Conservation (phyloP, 2,113 vertebrate species). For the Todiramphus chloris region DNA sequence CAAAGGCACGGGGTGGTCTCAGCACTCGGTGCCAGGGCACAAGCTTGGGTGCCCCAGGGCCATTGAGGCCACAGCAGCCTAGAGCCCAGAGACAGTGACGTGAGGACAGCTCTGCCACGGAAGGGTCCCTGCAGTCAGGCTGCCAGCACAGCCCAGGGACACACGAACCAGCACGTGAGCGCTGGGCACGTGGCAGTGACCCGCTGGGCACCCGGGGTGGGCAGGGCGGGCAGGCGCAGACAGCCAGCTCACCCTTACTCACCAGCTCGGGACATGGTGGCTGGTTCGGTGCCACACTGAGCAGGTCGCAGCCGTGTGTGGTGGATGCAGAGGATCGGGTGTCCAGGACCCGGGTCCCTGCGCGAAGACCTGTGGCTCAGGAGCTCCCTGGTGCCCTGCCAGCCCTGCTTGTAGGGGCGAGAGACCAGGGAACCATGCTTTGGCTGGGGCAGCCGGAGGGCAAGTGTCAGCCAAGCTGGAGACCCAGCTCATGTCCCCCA, state of each 20-base stretch:
- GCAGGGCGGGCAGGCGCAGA: neutral
- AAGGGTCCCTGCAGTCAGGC: neutral
- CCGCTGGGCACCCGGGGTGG: fast-evolving
- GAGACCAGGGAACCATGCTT: fast-evolving
- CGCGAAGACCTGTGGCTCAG: fast-evolving
- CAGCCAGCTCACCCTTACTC: conserved; percentile 24
- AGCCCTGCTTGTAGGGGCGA: neutral
- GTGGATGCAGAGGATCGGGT: fast-evolving
- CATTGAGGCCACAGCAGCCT: fast-evolving
- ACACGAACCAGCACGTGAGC: neutral
- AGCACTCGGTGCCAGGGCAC: fast-evolving
- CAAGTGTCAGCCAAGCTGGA: neutral
- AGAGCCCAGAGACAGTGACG: neutral
- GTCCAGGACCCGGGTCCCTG: neutral
- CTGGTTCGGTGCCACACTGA: fast-evolving
- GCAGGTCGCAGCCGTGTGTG: fast-evolving
- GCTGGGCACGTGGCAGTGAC: neutral
- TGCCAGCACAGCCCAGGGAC: neutral
- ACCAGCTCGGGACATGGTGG: neutral
- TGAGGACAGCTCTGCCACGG: neutral
- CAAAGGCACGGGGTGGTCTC: fast-evolving
- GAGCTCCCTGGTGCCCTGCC: neutral
- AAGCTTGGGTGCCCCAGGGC: neutral
- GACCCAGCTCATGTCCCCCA: neutral
- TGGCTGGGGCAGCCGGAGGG: neutral